phyloP scores from a whole-genome alignment of 2,797 vertebrate genomes.

The Lithobates sylvaticus region DNA sequence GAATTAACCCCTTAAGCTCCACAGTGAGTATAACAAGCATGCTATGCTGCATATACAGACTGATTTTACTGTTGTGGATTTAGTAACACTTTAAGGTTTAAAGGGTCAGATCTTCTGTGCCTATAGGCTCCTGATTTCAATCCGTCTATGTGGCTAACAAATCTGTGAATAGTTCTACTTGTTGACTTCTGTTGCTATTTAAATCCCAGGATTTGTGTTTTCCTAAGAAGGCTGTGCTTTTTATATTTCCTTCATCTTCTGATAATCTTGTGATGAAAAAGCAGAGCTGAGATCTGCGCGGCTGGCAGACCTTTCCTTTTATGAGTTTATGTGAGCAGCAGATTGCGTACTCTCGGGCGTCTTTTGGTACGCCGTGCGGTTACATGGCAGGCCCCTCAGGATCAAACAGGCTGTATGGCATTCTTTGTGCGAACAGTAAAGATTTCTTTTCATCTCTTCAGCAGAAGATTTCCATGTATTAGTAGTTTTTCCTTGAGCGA shows the following conservation, averaged over 20 bases:
- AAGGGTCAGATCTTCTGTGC: too few relatives aligned
- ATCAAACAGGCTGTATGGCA: background rate
- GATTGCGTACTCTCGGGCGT: background rate
- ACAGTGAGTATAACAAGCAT: too few relatives aligned
- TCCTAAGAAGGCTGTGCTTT: too few relatives aligned
- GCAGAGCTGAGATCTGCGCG: background rate
- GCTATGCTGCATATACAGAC: too few relatives aligned
- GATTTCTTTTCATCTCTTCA: constrained; percentile 29
- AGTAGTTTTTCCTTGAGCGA: constrained; percentile 25
- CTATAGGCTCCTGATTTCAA: too few relatives aligned
- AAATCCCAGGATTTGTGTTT: too few relatives aligned
- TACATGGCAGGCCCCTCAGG: background rate
- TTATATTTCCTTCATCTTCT: background rate
- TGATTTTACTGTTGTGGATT: too few relatives aligned
- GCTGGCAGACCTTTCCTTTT: background rate
- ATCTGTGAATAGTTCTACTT: too few relatives aligned
- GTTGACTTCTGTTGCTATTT: too few relatives aligned
- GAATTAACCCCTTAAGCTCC: too few relatives aligned
- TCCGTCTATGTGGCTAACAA: too few relatives aligned
- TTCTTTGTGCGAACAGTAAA: background rate
- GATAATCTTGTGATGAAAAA: constrained; percentile 1
- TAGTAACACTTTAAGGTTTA: too few relatives aligned
- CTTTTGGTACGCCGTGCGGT: background rate
- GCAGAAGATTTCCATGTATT: background rate
- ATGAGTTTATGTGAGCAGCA: background rate